A percentile compares a stretch with the other conserved stretches of the same genome.
phyloP scores from a whole-genome alignment of 1,140 invertebrate genomes.

The Heliothis virescens region DNA sequence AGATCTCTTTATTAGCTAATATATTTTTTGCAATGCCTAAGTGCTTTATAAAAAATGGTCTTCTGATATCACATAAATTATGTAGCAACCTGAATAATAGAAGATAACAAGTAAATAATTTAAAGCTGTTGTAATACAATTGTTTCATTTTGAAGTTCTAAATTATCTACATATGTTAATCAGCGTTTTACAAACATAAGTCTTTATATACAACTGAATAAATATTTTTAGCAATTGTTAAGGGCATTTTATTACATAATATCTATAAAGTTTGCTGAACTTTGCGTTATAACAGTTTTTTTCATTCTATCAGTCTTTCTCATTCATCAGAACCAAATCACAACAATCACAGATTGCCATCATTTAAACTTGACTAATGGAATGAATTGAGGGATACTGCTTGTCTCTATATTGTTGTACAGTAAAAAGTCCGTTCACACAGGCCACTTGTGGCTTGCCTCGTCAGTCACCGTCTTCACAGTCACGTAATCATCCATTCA shows the following conservation, averaged over 20 bases:
- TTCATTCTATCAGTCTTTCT: slow-evolving; percentile 62
- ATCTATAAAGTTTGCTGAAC: slow-evolving; percentile 61
- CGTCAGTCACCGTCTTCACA: slow-evolving; percentile 95
- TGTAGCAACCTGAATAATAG: slow-evolving; percentile 13
- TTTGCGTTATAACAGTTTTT: slow-evolving; percentile 73
- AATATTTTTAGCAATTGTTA: slow-evolving; percentile 63
- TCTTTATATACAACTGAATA: slow-evolving; percentile 6
- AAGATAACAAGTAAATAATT: slow-evolving; percentile 11
- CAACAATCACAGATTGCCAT: slow-evolving; percentile 98
- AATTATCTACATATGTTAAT: slow-evolving; percentile 4
- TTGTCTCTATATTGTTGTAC: slow-evolving; percentile 86
- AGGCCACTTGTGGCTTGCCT: slow-evolving; percentile 96
- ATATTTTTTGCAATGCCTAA: neutral
- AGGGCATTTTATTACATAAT: slow-evolving; percentile 69
- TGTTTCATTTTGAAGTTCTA: neutral
- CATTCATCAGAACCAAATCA: slow-evolving; percentile 94
- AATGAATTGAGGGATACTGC: slow-evolving; percentile 73
- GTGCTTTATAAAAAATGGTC: neutral
- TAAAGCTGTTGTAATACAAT: neutral
- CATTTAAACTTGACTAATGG: slow-evolving; percentile 93
- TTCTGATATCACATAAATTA: slow-evolving; percentile 5
- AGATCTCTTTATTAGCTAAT: too few relatives aligned
- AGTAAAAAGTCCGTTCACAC: slow-evolving; percentile 93
- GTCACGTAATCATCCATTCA: slow-evolving; percentile 98
- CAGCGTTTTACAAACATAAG: neutral